These are phyloP conservation scores for Myopa tessellatipennis DNA, from an alignment of 2,888 invertebrate genomes.

Conservation along the genomic window DNA sequence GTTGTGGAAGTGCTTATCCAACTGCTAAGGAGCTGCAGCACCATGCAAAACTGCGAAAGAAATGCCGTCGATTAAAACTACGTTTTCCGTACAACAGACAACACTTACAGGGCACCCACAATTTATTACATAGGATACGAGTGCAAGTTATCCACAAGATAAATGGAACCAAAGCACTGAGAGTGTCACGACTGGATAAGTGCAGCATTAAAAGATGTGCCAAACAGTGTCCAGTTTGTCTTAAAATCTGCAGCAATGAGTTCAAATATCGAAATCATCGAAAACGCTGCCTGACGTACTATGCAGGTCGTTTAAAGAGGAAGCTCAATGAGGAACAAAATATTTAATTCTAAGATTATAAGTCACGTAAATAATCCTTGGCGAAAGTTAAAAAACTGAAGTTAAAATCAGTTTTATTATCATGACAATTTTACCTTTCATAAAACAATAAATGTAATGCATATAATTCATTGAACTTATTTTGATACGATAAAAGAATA, in stretches of 20 bases:
- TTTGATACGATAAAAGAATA: too few relatives aligned
- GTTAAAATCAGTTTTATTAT: too few relatives aligned
- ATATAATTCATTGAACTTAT: too few relatives aligned
- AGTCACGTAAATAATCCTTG: slow-evolving; percentile 21
- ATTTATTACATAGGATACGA: not conserved
- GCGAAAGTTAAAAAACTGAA: slow-evolving; percentile 11
- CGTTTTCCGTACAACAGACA: slow-evolving; percentile 29
- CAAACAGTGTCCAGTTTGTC: slow-evolving; percentile 16
- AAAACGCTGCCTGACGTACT: slow-evolving; percentile 1
- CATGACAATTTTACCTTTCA: too few relatives aligned
- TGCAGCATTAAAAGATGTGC: not conserved
- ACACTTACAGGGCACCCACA: not conserved
- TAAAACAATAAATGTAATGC: too few relatives aligned
- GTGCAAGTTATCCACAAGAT: not conserved
- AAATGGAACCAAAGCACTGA: slow-evolving; percentile 18
- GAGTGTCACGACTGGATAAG: not conserved
- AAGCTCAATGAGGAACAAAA: not conserved
- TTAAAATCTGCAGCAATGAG: slow-evolving; percentile 1
- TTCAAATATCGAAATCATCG: slow-evolving; percentile 24
- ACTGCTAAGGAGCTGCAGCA: slow-evolving; percentile 46
- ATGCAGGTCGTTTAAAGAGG: slow-evolving; percentile 5
- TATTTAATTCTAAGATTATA: not conserved
- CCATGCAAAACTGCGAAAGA: slow-evolving; percentile 45
- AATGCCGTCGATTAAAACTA: slow-evolving; percentile 42
- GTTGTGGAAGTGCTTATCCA: slow-evolving; percentile 48